Evolutionary conservation across 2,888 invertebrate species (phyloP).

Genomic region (Brachypterus glaber): DNA sequence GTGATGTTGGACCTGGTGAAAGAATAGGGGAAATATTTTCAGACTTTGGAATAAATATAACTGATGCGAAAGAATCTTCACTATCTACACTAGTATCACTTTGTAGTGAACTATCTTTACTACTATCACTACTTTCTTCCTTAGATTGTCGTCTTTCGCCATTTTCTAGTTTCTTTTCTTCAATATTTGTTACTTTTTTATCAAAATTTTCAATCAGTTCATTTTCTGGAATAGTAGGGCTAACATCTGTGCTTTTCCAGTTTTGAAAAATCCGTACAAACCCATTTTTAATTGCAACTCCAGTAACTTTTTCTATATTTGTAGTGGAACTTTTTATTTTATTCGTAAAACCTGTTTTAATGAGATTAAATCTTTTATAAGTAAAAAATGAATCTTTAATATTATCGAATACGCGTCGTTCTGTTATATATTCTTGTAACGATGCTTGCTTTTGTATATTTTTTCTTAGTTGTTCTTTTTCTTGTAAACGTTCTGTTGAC

Average conservation of each 20-base stretch:
- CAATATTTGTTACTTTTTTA: conserved; percentile 28
- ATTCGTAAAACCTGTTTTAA: conserved; percentile 74
- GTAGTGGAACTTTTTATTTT: conserved; percentile 76
- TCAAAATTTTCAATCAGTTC: conserved; percentile 22
- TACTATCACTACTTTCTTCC: conserved; percentile 83
- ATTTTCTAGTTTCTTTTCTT: conserved; percentile 25
- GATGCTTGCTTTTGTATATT: conserved; percentile 86
- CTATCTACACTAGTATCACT: conserved; percentile 91
- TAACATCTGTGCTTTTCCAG: conserved; percentile 52
- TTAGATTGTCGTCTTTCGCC: conserved; percentile 65
- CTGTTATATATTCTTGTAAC: conserved; percentile 72
- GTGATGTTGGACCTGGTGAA: conserved; percentile 54
- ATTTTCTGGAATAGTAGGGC: conserved; percentile 36
- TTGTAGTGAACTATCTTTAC: conserved; percentile 81
- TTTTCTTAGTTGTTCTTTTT: conserved; percentile 71
- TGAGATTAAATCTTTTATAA: conserved; percentile 65
- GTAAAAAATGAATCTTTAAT: conserved; percentile 65
- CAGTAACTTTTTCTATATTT: conserved; percentile 72
- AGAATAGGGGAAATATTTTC: conserved; percentile 57
- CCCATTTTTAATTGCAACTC: conserved; percentile 42
- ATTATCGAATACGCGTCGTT: conserved; percentile 55
- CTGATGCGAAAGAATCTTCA: conserved; percentile 84
- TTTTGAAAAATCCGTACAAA: conserved; percentile 80
- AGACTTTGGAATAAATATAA: conserved; percentile 81
- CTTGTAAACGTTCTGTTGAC: conserved; percentile 74